A percentile compares a stretch with the other conserved stretches of the same genome.
phyloP scores from a whole-genome alignment of 1,140 invertebrate species.

The Cherax destructor region DNA sequence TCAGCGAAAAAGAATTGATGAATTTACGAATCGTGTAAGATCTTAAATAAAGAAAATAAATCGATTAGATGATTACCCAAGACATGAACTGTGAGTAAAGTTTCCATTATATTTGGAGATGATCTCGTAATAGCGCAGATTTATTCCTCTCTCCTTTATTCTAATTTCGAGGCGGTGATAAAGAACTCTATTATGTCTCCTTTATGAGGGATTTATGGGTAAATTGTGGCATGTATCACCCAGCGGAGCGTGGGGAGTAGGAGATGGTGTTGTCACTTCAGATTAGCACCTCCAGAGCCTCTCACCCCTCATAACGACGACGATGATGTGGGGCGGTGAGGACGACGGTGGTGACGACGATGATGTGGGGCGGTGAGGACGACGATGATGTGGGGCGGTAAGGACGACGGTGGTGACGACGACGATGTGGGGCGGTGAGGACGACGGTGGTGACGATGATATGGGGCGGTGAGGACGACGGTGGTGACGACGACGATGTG shows the following conservation, averaged over 20 bases:
- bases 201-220: slow-evolving; percentile 5
- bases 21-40: background rate
- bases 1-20: background rate
- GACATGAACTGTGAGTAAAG: background rate
- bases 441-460: too few species aligned
- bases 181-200: slow-evolving; percentile 6
- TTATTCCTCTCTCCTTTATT: background rate
- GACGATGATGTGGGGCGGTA: too few species aligned
- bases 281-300: background rate
- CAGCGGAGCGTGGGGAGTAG: background rate
- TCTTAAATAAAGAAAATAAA: background rate
- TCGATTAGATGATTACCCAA: background rate
- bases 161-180: slow-evolving; percentile 2
- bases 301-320: background rate
- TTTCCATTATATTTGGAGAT: background rate
- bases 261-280: background rate
- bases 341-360: too few species aligned
- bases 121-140: background rate
- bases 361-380: too few species aligned
- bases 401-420: too few species aligned
- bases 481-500: too few species aligned
- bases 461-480: too few species aligned
- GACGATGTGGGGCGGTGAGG: too few species aligned
- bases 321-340: too few species aligned
- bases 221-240: slow-evolving; percentile 1